These are phyloP conservation scores for Carcina quercana DNA, from an alignment of 2,888 invertebrate species.

Conservation along the genomic window DNA sequence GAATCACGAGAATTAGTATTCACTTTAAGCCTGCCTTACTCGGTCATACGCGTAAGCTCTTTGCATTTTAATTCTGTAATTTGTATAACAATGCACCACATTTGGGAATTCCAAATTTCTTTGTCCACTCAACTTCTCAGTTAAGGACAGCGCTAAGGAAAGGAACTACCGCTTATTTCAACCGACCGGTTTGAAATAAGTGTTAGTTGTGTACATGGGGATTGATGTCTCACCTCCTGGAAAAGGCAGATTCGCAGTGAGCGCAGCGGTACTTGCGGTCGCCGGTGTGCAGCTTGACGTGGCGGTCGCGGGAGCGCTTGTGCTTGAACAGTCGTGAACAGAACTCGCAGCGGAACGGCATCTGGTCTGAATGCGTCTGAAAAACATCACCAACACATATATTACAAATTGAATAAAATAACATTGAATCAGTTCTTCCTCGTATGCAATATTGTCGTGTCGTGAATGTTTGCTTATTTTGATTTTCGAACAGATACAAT, in stretches of 20 bases:
- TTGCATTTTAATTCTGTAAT: no score
- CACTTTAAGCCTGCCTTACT: conserved; percentile 21
- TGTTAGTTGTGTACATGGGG: no score
- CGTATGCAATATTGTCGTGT: no score
- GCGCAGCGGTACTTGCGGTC: conserved; percentile 93
- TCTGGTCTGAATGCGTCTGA: conserved; percentile 94
- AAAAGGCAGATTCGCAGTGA: conserved; percentile 94
- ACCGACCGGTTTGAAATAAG: not conserved
- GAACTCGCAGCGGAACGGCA: conserved; percentile 94
- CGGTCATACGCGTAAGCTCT: conserved; percentile 11
- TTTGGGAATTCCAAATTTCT: no score
- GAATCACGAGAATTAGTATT: conserved; percentile 38
- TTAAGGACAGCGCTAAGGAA: not conserved
- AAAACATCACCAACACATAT: no score
- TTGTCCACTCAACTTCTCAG: no score
- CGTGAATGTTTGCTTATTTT: no score
- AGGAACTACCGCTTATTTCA: no score
- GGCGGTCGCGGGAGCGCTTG: conserved; percentile 94
- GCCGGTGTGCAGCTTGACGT: conserved; percentile 94
- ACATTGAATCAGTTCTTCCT: no score
- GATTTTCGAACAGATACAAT: no score
- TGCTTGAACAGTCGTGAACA: conserved; percentile 95
- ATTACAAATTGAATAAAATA: no score
- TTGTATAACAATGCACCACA: no score
- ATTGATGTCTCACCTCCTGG: conserved; percentile 80